Evolutionary conservation across 2,113 vertebrate genomes (phyloP).

Genomic region (Lycaon pictus): DNA sequence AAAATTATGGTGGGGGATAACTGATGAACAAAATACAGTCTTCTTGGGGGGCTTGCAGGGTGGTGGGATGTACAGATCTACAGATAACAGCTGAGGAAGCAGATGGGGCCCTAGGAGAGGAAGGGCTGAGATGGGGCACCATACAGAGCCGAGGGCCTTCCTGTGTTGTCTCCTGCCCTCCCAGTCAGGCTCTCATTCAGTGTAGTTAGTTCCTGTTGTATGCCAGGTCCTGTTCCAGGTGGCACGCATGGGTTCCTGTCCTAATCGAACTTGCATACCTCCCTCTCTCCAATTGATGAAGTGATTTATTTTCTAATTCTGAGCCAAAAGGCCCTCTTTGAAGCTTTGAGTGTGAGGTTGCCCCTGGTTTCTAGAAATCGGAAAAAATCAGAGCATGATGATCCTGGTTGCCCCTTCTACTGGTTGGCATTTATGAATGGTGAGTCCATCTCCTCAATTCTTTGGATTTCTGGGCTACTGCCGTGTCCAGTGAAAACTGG

Average conservation of each 20-base stretch:
- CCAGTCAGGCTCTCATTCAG: accelerated
- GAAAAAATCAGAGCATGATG: neutral
- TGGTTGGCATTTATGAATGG: neutral
- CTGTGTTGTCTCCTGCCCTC: neutral
- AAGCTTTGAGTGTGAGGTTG: neutral
- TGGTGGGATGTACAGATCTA: neutral
- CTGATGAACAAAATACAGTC: neutral
- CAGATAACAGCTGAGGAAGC: neutral
- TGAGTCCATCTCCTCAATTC: neutral
- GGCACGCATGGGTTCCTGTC: neutral
- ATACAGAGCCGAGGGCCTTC: neutral
- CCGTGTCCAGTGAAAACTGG: neutral
- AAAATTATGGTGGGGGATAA: neutral
- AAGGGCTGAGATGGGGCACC: neutral
- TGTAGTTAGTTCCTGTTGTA: neutral
- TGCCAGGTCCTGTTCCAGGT: neutral
- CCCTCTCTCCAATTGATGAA: neutral
- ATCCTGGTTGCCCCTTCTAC: accelerated
- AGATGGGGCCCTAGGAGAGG: neutral
- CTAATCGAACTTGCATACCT: neutral
- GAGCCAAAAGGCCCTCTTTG: neutral
- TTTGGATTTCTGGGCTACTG: neutral
- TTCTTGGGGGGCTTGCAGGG: neutral
- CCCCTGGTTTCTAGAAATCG: neutral
- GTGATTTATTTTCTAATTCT: neutral